A percentile compares a stretch with the other conserved stretches of the same genome.
Evolutionary conservation across 1,140 invertebrate genomes (phyloP).

Genomic region (Heterodera schachtii): DNA sequence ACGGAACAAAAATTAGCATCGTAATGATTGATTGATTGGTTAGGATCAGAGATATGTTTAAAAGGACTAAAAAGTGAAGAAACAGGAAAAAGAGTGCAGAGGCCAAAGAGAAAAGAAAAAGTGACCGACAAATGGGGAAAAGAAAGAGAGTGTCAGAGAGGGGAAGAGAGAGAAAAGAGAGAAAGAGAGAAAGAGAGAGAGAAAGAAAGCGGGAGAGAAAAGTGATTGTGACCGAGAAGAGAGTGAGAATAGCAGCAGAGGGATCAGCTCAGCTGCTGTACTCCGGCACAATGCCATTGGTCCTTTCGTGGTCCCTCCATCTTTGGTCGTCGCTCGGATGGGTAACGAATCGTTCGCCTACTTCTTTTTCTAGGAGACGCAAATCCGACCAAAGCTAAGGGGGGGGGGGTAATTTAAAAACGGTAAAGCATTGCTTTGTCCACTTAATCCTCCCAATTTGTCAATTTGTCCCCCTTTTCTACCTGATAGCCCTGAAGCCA

Average conservation of each 20-base stretch:
- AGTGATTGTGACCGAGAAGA: neutral
- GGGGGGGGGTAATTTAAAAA: conserved; percentile 70
- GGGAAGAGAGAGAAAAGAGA: neutral
- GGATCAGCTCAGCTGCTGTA: conserved; percentile 25
- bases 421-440: neutral
- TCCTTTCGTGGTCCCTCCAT: conserved; percentile 75
- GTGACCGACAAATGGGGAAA: too few relatives aligned
- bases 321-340: conserved; percentile 92
- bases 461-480: conserved; percentile 68
- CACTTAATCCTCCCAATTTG: neutral
- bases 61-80: too few relatives aligned
- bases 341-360: conserved; percentile 84
- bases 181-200: neutral
- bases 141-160: neutral
- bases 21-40: too few relatives aligned
- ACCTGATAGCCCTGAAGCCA: conserved; percentile 77
- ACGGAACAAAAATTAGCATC: too few relatives aligned
- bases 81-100: too few relatives aligned
- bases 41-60: too few relatives aligned
- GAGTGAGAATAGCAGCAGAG: neutral
- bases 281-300: conserved; percentile 61
- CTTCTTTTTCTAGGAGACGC: conserved; percentile 80
- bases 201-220: neutral
- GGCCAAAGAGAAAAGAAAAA: too few relatives aligned
- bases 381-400: conserved; percentile 93